Percentiles rank a stretch among this genome's conserved stretches.
These are phyloP conservation scores for Hoplodrina ambigua DNA, from an alignment of 2,888 invertebrate species.

Conservation along the genomic window DNA sequence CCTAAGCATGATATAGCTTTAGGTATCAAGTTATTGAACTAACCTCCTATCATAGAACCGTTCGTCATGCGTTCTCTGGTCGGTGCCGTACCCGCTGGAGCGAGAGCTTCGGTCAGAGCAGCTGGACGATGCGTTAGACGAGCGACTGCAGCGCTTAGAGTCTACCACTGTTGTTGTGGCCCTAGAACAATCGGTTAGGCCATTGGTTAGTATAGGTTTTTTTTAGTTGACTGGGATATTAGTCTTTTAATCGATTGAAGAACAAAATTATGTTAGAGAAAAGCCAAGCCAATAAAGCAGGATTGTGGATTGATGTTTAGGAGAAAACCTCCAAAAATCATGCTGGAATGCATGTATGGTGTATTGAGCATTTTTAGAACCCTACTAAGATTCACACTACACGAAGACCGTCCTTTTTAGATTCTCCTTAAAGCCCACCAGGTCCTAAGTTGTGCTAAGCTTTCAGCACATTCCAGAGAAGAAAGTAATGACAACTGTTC, in stretches of 20 bases:
- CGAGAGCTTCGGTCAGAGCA: constrained; percentile 85
- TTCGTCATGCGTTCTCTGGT: constrained; percentile 81
- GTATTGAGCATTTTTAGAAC: too few relatives aligned
- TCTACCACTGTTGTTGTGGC: constrained; percentile 68
- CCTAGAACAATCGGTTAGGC: constrained; percentile 61
- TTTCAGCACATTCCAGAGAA: not conserved
- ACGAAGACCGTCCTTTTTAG: not conserved
- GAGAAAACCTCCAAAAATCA: too few relatives aligned
- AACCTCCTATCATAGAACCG: constrained; percentile 83
- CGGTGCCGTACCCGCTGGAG: constrained; percentile 87
- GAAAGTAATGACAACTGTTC: not conserved
- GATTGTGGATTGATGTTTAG: too few relatives aligned
- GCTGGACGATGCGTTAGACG: constrained; percentile 86
- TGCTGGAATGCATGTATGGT: too few relatives aligned
- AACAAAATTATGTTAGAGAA: too few relatives aligned
- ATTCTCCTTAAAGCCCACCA: too few relatives aligned
- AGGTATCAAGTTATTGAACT: constrained; percentile 27
- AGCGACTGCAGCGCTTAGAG: constrained; percentile 85
- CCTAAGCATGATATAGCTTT: not conserved
- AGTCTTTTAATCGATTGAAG: not conserved
- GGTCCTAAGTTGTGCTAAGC: not conserved
- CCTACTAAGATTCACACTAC: too few relatives aligned
- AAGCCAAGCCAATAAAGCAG: not conserved
- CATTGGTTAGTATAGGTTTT: constrained; percentile 21
- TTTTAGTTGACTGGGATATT: constrained; percentile 1